Base-by-base conservation (phyloP, 2,888 invertebrate genomes). In the Allacma fusca region DNA sequence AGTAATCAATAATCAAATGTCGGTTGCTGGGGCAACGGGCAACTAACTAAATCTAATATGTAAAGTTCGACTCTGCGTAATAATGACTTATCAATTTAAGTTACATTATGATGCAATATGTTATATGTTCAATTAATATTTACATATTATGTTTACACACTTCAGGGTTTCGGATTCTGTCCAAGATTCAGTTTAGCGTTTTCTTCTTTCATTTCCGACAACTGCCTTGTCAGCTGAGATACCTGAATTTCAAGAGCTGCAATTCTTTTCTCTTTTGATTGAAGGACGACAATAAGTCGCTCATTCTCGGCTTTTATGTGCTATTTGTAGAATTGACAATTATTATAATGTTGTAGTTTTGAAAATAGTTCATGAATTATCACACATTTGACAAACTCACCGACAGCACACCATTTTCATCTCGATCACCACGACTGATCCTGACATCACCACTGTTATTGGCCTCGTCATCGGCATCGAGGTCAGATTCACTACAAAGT, bases 381-480 rank as follows among this genome's bases (percentile, higher is more conserved):
- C 21, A 70, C 12, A 44, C 24, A 23, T 5, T 23, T 19, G 2
- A 28, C 69, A 12, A 9, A 69, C 76, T 50, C 59, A 76, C 76
- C 50, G 68, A 68, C 34, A 69, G n/a, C n/a, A 69, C 23, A 16
- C 76, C 68, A 57, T 29, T 19, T 9, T 68, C 57, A 24, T 68
- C 75, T 28, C 68, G 71, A 26, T 76, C 72, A 34, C 4, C 34
- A 13, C 50, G 23, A 28, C 68, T 76, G 0, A 19, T 65, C 28
- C 78, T 24, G 7, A 81, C 80, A 44, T 80, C 80, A 40, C 80
- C 83, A 75, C 84, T 84, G 75, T 83, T 83, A 82, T 90, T 90
- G 85, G 90, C 90, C 83, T 90, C 90, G 80, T 90, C 88, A 81
- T 90, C 90, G 43, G 90, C 90, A 83, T 90, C 90, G 80, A 90